Conservation (phyloP, 2,888 invertebrate species). For the Loripinus fragilis region DNA sequence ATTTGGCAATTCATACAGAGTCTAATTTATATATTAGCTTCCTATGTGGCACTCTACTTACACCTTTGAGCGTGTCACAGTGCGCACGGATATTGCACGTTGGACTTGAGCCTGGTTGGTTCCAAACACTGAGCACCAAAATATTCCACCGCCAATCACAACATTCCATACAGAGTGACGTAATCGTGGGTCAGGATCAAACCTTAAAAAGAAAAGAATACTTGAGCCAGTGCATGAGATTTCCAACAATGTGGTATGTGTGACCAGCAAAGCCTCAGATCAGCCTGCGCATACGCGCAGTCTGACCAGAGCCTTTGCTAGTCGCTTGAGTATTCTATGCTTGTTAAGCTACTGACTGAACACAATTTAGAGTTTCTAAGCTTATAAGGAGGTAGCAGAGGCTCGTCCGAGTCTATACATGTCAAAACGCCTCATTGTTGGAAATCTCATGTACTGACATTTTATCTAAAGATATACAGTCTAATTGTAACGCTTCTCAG, state of each 20-base stretch:
- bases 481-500: too few relatives aligned
- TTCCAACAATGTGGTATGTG: neutral
- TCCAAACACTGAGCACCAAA: slow-evolving; percentile 44
- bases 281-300: too few relatives aligned
- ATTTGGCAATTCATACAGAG: neutral
- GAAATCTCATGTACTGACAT: too few relatives aligned
- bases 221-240: neutral
- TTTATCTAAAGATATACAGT: too few relatives aligned
- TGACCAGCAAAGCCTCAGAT: too few relatives aligned
- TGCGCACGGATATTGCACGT: slow-evolving; percentile 47
- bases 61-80: slow-evolving; percentile 33
- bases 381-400: too few relatives aligned
- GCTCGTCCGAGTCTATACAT: too few relatives aligned
- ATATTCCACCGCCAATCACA: slow-evolving; percentile 46
- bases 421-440: too few relatives aligned
- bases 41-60: slow-evolving; percentile 20
- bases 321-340: too few relatives aligned
- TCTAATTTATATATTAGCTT: neutral
- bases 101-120: slow-evolving; percentile 62
- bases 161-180: slow-evolving; percentile 57
- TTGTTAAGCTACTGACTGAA: too few relatives aligned
- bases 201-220: slow-evolving; percentile 23
- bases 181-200: slow-evolving; percentile 47
- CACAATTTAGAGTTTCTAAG: too few relatives aligned
- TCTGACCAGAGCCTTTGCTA: too few relatives aligned